Evolutionary conservation across 2,888 invertebrate genomes (phyloP).

Genomic region (Leptodirus hochenwartii): DNA sequence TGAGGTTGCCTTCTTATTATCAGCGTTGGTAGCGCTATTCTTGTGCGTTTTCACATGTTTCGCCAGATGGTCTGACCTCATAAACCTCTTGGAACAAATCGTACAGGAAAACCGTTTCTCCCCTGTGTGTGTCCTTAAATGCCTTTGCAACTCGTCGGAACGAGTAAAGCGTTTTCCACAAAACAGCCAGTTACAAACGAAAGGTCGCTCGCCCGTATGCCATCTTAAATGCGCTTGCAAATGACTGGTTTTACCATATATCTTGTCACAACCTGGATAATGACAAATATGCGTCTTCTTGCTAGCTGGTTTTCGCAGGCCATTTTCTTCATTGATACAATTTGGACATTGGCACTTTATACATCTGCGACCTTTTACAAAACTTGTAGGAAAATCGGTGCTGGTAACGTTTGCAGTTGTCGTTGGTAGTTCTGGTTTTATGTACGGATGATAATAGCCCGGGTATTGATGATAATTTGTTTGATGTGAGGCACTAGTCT

Average conservation of each 20-base stretch:
- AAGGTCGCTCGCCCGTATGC: conserved; percentile 88
- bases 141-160: conserved; percentile 80
- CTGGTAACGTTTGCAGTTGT: conserved; percentile 22
- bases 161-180: conserved; percentile 85
- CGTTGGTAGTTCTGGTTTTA: conserved; percentile 26
- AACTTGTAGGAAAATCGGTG: conserved; percentile 20
- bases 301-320: conserved; percentile 43
- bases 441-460: no score
- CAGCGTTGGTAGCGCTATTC: conserved; percentile 28
- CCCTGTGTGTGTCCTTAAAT: conserved; percentile 74
- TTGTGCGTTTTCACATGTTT: conserved; percentile 85
- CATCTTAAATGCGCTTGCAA: conserved; percentile 58
- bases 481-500: conserved; percentile 14
- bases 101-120: conserved; percentile 78
- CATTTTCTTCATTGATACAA: conserved; percentile 62
- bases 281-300: conserved; percentile 76
- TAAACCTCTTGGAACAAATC: conserved; percentile 77
- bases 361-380: conserved; percentile 43
- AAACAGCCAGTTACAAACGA: conserved; percentile 73
- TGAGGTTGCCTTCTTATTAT: conserved; percentile 1
- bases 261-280: conserved; percentile 69
- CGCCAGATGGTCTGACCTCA: conserved; percentile 83
- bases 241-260: conserved; percentile 89
- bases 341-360: conserved; percentile 68
- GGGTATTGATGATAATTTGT: no score